These are phyloP conservation scores for Trachurus trachurus DNA, from an alignment of 2,797 vertebrate species.

Conservation along the genomic window DNA sequence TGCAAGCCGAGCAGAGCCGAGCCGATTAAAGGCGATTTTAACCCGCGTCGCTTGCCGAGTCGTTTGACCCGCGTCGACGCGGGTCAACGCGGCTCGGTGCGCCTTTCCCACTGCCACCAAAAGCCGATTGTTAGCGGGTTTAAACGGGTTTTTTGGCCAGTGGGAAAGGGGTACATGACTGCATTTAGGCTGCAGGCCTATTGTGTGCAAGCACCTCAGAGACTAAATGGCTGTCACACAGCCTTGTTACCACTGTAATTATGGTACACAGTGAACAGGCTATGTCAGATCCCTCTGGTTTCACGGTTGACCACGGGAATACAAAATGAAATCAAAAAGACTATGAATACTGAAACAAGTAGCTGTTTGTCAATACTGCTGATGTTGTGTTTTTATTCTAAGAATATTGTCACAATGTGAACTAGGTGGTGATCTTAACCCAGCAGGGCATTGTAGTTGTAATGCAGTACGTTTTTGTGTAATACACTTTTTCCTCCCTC, in stretches of 20 bases:
- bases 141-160: too few species aligned
- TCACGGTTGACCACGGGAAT: conserved; percentile 35
- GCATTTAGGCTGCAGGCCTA: conserved; percentile 60
- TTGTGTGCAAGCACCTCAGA: conserved; percentile 53
- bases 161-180: too few species aligned
- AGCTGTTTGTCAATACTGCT: not conserved
- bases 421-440: not conserved
- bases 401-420: not conserved
- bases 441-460: not conserved
- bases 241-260: conserved; percentile 65
- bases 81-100: too few species aligned
- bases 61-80: too few species aligned
- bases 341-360: not conserved
- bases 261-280: conserved; percentile 45
- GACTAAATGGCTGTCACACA: conserved; percentile 73
- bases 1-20: too few species aligned
- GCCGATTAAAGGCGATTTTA: too few species aligned
- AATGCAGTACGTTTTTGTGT: not conserved
- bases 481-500: conserved; percentile 5
- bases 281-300: conserved; percentile 50
- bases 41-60: too few species aligned
- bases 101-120: too few species aligned
- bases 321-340: conserved; percentile 7
- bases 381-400: not conserved
- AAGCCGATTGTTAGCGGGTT: too few species aligned